Evolutionary conservation across 53 echinoderm and acorn worm species (phyloP).

Genomic region (Henricia sp.): DNA sequence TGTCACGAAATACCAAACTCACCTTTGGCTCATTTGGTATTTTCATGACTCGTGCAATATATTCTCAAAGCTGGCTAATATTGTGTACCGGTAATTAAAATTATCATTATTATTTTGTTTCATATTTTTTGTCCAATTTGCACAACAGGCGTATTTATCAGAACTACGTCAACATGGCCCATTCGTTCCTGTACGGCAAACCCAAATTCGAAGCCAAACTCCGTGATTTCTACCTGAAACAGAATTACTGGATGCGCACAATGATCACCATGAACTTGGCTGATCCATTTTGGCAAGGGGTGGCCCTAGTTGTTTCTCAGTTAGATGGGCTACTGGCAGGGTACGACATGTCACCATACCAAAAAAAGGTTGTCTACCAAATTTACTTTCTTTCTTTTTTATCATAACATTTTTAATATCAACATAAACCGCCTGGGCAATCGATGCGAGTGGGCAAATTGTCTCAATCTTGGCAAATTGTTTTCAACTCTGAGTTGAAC

Average conservation of each 20-base stretch:
- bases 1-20: too few relatives aligned
- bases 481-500: too few relatives aligned
- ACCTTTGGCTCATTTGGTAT: too few relatives aligned
- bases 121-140: not conserved
- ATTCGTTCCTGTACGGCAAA: conserved; percentile 50
- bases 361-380: conserved; percentile 41
- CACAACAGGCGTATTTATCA: conserved; percentile 75
- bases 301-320: conserved; percentile 68
- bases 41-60: too few relatives aligned
- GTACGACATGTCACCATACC: conserved; percentile 61
- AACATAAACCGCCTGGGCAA: too few relatives aligned
- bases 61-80: not conserved
- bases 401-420: not conserved
- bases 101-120: not conserved
- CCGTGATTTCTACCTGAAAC: conserved; percentile 67
- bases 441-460: too few relatives aligned
- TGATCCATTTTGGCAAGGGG: conserved; percentile 82
- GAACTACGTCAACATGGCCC: conserved; percentile 69
- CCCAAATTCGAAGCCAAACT: conserved; percentile 52
- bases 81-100: not conserved
- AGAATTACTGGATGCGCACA: conserved; percentile 77
- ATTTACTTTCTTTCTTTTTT: too few relatives aligned
- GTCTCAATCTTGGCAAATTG: too few relatives aligned
- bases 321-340: conserved; percentile 82
- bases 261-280: conserved; percentile 45